Evolutionary conservation across 1,140 invertebrate species (phyloP).

Genomic region (Lysiphlebus fabarum): DNA sequence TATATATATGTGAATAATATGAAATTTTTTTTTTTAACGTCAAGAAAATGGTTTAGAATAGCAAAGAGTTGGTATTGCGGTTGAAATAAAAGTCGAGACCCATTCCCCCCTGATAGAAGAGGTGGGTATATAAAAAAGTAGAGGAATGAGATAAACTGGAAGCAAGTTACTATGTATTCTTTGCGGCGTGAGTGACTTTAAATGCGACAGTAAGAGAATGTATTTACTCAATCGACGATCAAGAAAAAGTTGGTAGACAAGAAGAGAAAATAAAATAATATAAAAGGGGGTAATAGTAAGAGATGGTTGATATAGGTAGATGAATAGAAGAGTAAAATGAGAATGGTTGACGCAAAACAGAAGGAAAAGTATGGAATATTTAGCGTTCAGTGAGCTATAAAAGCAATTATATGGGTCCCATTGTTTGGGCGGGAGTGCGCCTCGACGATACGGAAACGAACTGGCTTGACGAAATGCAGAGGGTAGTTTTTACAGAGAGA

Average conservation of each 20-base stretch:
- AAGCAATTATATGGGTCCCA: slow-evolving; percentile 54
- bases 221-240: slow-evolving; percentile 23
- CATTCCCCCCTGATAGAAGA: no score
- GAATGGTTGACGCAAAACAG: slow-evolving; percentile 33
- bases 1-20: no score
- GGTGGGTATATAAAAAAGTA: no score
- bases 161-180: slow-evolving; percentile 11
- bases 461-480: slow-evolving; percentile 16
- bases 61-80: slow-evolving; percentile 21
- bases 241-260: slow-evolving; percentile 15
- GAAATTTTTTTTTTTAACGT: no score
- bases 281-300: slow-evolving; percentile 1
- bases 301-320: slow-evolving; percentile 22
- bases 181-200: slow-evolving; percentile 15
- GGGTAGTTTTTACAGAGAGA: not conserved
- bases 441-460: slow-evolving; percentile 47
- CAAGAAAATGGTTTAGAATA: slow-evolving; percentile 15
- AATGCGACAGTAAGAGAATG: slow-evolving; percentile 18
- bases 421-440: slow-evolving; percentile 53
- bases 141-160: slow-evolving; percentile 9
- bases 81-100: slow-evolving; percentile 21
- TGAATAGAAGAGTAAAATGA: slow-evolving; percentile 34
- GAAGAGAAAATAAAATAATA: slow-evolving; percentile 13
- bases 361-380: slow-evolving; percentile 55
- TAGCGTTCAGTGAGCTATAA: slow-evolving; percentile 55